These are phyloP conservation scores for Cephus sareptanus DNA, from an alignment of 2,888 invertebrate genomes.

Conservation along the genomic window DNA sequence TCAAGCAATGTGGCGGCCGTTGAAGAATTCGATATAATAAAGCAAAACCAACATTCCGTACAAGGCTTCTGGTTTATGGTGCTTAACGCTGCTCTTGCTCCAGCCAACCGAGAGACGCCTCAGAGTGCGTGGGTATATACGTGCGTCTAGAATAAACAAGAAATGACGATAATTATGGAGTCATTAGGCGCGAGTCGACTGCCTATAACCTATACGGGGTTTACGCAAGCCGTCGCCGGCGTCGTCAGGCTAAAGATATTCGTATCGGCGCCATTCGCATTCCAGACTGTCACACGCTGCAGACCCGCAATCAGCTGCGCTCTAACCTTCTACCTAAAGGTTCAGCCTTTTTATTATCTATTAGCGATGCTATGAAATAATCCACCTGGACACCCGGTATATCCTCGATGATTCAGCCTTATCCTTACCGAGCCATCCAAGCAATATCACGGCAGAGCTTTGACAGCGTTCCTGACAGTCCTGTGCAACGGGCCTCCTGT, in stretches of 20 bases:
- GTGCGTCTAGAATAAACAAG: constrained; percentile 22
- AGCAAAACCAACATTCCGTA: not conserved
- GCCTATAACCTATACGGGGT: not conserved
- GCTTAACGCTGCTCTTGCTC: not conserved
- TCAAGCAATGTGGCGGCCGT: not conserved
- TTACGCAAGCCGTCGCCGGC: not conserved
- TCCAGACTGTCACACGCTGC: not conserved
- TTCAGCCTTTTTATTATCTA: not conserved
- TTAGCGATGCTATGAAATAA: not conserved
- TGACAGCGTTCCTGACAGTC: not conserved
- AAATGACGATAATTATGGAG: constrained; percentile 34
- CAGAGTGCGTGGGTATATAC: not conserved
- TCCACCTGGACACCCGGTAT: not conserved
- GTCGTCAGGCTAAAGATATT: not conserved
- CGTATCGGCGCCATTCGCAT: not conserved
- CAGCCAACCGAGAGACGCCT: not conserved
- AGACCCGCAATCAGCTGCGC: not conserved
- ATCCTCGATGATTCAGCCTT: not conserved
- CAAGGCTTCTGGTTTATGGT: not conserved
- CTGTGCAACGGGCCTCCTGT: not conserved
- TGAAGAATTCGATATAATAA: not conserved
- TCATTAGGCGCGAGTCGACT: constrained; percentile 25
- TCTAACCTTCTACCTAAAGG: not conserved
- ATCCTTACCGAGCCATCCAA: not conserved
- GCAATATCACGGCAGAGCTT: not conserved